Conservation (phyloP, 2,113 vertebrate genomes). For the Chamaetylas fuelleborni region DNA sequence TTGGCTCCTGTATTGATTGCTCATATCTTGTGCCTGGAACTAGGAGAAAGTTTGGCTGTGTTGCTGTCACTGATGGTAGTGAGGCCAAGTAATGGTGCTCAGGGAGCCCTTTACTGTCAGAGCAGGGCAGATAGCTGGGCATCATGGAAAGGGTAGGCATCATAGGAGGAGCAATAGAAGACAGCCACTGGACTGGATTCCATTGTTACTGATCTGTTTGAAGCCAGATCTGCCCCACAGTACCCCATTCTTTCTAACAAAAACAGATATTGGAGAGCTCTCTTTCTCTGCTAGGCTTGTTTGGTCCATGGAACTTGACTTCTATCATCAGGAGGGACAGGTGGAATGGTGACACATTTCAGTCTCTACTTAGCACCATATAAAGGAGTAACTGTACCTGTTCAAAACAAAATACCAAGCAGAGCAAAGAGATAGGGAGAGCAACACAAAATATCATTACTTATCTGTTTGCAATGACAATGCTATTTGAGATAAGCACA, state of each 20-base stretch:
- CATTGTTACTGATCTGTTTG: not conserved
- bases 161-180: not conserved
- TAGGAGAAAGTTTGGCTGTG: fast-evolving
- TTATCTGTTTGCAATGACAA: not conserved
- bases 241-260: not conserved
- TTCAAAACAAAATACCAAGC: not conserved
- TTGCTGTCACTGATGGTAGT: not conserved
- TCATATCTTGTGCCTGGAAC: not conserved
- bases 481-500: not conserved
- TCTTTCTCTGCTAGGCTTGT: not conserved
- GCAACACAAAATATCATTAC: not conserved
- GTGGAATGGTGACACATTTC: not conserved
- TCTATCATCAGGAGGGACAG: not conserved
- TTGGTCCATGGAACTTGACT: not conserved
- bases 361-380: not conserved
- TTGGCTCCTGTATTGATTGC: not conserved
- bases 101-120: fast-evolving
- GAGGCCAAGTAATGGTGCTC: not conserved
- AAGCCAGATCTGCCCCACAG: not conserved
- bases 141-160: not conserved
- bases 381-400: not conserved
- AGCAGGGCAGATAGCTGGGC: not conserved
- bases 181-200: not conserved
- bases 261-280: not conserved
- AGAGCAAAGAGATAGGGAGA: not conserved